Conservation (phyloP, 2,113 vertebrate species). For the Hemichromis elongatus region DNA sequence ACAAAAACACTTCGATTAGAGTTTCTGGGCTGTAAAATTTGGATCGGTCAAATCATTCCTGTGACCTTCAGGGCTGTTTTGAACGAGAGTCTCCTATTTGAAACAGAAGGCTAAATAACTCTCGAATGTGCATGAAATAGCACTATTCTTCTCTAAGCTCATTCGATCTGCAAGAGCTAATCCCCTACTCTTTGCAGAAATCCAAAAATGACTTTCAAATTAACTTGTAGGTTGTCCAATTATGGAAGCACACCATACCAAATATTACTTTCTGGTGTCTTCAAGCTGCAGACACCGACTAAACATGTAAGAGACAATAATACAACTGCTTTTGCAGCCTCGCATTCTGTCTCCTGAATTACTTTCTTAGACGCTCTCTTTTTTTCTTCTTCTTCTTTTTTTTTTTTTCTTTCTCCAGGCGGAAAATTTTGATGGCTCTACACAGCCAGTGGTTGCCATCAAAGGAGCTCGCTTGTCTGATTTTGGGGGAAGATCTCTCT, state of each 20-base stretch:
- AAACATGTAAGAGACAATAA: not conserved
- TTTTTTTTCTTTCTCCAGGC: constrained; percentile 69
- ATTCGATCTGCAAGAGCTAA: constrained; percentile 52
- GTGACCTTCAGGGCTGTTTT: constrained; percentile 50
- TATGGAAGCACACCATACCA: constrained; percentile 34
- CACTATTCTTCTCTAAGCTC: constrained; percentile 56
- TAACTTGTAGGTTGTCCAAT: constrained; percentile 54
- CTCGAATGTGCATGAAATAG: constrained; percentile 47
- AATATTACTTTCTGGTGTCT: constrained; percentile 23
- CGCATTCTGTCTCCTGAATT: not conserved
- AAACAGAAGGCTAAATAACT: constrained; percentile 47
- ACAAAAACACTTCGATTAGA: constrained; percentile 8
- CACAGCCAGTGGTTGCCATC: constrained; percentile 85
- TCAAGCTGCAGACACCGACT: not conserved
- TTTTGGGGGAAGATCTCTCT: constrained; percentile 88
- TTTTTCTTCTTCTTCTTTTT: not conserved
- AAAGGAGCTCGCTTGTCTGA: constrained; percentile 88
- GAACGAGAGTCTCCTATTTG: constrained; percentile 23
- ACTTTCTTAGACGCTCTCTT: not conserved
- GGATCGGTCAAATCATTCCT: constrained; percentile 27
- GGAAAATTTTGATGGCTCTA: constrained; percentile 84
- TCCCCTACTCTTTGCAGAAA: constrained; percentile 46
- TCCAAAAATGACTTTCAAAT: constrained; percentile 60
- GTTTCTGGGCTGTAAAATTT: constrained; percentile 43
- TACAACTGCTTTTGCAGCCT: not conserved